phyloP scores from a whole-genome alignment of 2,888 invertebrate species.

The Scaptomyza polygonia region DNA sequence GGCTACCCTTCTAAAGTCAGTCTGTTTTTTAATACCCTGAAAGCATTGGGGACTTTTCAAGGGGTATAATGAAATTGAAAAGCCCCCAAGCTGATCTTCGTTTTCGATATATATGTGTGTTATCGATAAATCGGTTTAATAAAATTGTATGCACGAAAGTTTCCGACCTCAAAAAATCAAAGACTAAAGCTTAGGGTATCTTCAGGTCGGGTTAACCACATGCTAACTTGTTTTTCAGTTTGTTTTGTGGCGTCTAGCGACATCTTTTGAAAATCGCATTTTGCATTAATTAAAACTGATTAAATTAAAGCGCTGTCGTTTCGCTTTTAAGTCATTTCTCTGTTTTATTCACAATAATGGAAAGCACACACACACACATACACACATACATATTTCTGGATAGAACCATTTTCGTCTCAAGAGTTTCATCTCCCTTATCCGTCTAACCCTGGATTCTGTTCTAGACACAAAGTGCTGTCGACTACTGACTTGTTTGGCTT shows the following conservation, averaged over 20 bases:
- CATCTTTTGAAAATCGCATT: conserved; percentile 78
- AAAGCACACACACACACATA: conserved; percentile 13
- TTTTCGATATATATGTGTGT: too few relatives aligned
- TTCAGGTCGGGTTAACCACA: neutral
- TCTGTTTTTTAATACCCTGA: conserved; percentile 7
- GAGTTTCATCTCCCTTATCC: neutral
- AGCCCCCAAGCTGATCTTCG: too few relatives aligned
- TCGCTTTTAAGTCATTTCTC: conserved; percentile 67
- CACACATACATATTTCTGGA: too few relatives aligned
- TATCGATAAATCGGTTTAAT: too few relatives aligned
- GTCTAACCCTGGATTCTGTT: too few relatives aligned
- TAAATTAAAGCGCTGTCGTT: conserved; percentile 73
- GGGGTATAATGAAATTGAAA: neutral
- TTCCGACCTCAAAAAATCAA: too few relatives aligned
- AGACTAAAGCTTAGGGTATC: neutral
- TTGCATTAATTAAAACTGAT: conserved; percentile 82
- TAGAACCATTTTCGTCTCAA: conserved; percentile 4
- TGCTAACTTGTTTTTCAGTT: neutral
- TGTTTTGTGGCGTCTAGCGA: conserved; percentile 37
- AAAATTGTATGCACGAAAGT: too few relatives aligned
- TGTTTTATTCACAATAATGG: conserved; percentile 10
- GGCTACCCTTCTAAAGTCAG: neutral
- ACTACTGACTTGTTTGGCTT: conserved; percentile 45
- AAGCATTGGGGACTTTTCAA: neutral
- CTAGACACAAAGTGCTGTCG: conserved; percentile 48